Conservation (phyloP, 1,140 invertebrate species). For the Procambarus clarkii region DNA sequence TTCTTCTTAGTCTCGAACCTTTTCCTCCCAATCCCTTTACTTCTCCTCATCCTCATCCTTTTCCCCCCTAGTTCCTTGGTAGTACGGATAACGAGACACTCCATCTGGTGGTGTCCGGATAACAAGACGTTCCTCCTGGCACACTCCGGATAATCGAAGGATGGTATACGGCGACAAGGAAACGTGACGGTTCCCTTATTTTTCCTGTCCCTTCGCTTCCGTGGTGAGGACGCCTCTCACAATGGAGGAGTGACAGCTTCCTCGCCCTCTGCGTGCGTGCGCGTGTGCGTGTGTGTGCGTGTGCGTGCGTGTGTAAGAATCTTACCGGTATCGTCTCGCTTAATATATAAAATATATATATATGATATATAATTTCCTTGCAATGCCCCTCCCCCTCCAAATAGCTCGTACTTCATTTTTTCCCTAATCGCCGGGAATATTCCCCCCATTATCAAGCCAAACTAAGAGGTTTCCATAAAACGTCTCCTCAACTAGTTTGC, state of each 20-base stretch:
- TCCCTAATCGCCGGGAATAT: slow-evolving; percentile 23
- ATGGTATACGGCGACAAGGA: slow-evolving; percentile 45
- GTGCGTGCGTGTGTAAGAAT: not conserved
- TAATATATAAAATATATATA: no score
- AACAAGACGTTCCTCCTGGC: slow-evolving; percentile 42
- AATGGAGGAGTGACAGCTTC: slow-evolving; percentile 43
- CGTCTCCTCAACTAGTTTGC: not conserved
- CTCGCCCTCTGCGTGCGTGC: not conserved
- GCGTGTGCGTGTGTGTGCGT: slow-evolving; percentile 2
- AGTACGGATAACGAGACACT: slow-evolving; percentile 30
- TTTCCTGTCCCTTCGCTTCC: slow-evolving; percentile 57
- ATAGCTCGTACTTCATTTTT: not conserved
- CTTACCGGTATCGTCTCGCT: no score
- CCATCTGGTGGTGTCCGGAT: slow-evolving; percentile 31
- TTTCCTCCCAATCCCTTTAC: no score
- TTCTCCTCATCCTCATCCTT: no score
- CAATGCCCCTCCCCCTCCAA: not conserved
- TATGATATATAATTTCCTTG: no score
- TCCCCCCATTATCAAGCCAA: not conserved
- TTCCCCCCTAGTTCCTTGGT: no score
- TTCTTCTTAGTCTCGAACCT: no score
- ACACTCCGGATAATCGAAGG: slow-evolving; percentile 50
- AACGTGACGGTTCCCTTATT: slow-evolving; percentile 53
- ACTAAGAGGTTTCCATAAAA: not conserved
- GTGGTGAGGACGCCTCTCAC: slow-evolving; percentile 29